These are phyloP conservation scores for Tiliqua scincoides DNA, from an alignment of 2,113 vertebrate genomes.

Conservation along the genomic window DNA sequence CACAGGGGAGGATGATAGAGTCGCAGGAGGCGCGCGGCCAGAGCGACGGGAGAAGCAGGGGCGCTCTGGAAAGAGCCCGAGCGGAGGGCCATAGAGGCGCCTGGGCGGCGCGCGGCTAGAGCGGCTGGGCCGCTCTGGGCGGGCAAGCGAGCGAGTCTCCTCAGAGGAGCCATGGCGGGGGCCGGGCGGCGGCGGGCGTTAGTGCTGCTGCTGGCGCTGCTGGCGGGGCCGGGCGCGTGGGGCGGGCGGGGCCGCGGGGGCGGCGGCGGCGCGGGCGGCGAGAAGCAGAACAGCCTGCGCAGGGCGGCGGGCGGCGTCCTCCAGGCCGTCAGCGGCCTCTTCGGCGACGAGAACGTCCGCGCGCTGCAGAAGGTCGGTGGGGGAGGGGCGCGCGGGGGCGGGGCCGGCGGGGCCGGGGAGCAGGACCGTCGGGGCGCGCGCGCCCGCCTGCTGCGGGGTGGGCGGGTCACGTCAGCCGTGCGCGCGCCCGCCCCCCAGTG, in stretches of 20 bases:
- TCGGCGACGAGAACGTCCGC: slow-evolving; percentile 38
- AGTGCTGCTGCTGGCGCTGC: background rate
- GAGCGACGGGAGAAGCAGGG: too few species aligned
- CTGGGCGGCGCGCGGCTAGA: too few species aligned
- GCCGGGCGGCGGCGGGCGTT: fast-evolving
- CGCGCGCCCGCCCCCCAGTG: background rate
- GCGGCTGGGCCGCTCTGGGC: too few species aligned
- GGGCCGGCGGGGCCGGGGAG: fast-evolving
- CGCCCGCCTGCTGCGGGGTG: background rate
- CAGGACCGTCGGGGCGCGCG: fast-evolving
- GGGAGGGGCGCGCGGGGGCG: background rate
- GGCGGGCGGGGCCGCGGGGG: slow-evolving; percentile 4
- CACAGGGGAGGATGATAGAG: too few species aligned
- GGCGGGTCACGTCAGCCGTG: background rate
- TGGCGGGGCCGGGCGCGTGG: fast-evolving
- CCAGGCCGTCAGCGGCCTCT: slow-evolving; percentile 28
- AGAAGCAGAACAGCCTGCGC: slow-evolving; percentile 32
- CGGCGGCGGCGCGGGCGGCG: slow-evolving; percentile 12
- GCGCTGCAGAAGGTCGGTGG: slow-evolving; percentile 20
- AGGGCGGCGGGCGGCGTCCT: slow-evolving; percentile 25
- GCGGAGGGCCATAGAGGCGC: too few species aligned
- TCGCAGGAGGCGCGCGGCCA: too few species aligned
- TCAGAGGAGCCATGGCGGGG: background rate
- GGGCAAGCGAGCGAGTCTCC: too few species aligned
- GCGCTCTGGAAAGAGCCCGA: too few species aligned